Evolutionary conservation across 1,140 invertebrate species (phyloP).

Genomic region (Saccostrea cuccullata): DNA sequence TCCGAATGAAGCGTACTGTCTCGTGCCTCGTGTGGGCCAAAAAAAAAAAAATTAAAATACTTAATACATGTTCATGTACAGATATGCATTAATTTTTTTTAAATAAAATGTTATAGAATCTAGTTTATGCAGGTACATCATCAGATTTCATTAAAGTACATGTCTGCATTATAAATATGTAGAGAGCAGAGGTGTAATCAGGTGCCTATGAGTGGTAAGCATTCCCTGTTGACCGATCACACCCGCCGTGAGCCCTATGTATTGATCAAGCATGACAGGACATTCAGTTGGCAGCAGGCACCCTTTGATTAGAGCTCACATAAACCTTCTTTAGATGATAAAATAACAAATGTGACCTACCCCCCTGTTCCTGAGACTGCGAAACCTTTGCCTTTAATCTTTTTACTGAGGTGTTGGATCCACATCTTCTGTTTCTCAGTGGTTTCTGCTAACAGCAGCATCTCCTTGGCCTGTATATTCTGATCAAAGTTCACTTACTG

Average conservation of each 20-base stretch:
- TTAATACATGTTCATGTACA: neutral
- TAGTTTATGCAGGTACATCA: too few species aligned
- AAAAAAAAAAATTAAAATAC: slow-evolving; percentile 29
- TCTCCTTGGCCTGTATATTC: slow-evolving; percentile 91
- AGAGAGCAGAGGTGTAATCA: too few species aligned
- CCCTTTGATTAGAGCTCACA: too few species aligned
- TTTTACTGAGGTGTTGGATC: slow-evolving; percentile 93
- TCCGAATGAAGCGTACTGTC: slow-evolving; percentile 74
- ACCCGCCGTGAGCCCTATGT: too few species aligned
- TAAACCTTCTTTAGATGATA: neutral
- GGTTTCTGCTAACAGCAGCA: slow-evolving; percentile 90
- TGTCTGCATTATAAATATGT: too few species aligned
- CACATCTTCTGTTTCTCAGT: slow-evolving; percentile 94
- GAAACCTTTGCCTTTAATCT: slow-evolving; percentile 93
- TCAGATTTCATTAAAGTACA: too few species aligned
- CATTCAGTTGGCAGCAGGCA: too few species aligned
- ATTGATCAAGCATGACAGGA: too few species aligned
- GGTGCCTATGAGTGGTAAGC: too few species aligned
- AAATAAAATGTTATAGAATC: too few species aligned
- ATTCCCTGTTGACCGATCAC: too few species aligned
- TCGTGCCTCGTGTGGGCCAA: slow-evolving; percentile 67
- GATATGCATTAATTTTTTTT: too few species aligned
- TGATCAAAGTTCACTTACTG: slow-evolving; percentile 95
- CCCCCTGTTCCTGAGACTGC: slow-evolving; percentile 70
- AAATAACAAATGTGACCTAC: slow-evolving; percentile 52